Evolutionary conservation across 2,888 invertebrate species (phyloP).

Genomic region (Beris morrisii): DNA sequence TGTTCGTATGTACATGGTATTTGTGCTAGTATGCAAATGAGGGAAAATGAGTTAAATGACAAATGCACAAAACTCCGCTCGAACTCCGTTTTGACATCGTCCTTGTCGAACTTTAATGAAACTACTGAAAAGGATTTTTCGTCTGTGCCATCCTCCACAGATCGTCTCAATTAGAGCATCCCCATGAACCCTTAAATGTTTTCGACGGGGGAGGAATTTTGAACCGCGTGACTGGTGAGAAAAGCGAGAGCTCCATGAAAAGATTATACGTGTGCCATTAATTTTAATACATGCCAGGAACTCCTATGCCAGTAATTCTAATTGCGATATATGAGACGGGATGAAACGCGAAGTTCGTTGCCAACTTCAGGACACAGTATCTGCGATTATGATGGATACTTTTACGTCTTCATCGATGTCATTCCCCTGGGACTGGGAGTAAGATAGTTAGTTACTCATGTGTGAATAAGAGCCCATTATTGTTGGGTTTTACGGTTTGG

Average conservation of each 20-base stretch:
- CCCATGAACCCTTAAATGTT: conserved; percentile 4
- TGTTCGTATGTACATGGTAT: too few species aligned
- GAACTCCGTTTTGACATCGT: not conserved
- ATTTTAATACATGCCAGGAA: conserved; percentile 12
- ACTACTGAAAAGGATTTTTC: conserved; percentile 1
- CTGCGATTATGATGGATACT: not conserved
- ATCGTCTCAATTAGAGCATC: conserved; percentile 11
- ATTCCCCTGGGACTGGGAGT: not conserved
- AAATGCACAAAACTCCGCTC: conserved; percentile 3
- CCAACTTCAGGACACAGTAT: not conserved
- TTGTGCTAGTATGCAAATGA: conserved; percentile 10
- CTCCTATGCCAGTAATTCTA: not conserved
- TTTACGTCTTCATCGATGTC: not conserved
- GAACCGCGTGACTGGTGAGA: too few species aligned
- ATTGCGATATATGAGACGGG: conserved; percentile 4
- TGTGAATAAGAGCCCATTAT: conserved; percentile 14
- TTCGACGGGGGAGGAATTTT: not conserved
- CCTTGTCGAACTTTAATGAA: conserved; percentile 3
- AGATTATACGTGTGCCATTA: conserved; percentile 29
- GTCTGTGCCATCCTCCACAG: not conserved
- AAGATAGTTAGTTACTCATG: conserved; percentile 8
- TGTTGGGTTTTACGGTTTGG: conserved; percentile 10
- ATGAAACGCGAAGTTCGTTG: conserved; percentile 1
- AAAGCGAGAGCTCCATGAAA: not conserved
- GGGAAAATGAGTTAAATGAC: not conserved